Conservation (phyloP, 2,888 invertebrate species). For the Lottia gigantea region DNA sequence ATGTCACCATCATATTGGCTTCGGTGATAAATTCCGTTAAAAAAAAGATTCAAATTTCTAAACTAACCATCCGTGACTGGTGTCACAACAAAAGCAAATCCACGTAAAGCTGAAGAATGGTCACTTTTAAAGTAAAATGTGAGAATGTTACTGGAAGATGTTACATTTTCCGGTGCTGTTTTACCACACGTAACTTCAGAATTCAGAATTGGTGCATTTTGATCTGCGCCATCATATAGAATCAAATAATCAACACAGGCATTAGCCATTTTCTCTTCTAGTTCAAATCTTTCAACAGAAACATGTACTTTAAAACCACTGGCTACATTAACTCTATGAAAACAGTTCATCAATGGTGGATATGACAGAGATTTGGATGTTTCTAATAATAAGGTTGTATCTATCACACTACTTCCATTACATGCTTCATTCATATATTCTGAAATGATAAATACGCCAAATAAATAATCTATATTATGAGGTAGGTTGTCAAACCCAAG, state of each 20-base stretch:
- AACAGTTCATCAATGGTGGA: background rate
- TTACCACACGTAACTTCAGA: constrained; percentile 25
- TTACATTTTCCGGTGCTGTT: constrained; percentile 17
- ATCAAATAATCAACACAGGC: constrained; percentile 32
- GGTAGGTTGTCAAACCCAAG: too few species aligned
- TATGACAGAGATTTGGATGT: background rate
- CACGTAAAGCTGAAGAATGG: constrained; percentile 22
- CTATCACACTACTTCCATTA: background rate
- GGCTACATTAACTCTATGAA: background rate
- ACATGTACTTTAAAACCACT: background rate
- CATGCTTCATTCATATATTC: background rate
- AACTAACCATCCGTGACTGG: constrained; percentile 22
- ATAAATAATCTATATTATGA: too few species aligned
- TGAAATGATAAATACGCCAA: background rate
- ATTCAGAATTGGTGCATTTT: constrained; percentile 21
- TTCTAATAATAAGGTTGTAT: background rate
- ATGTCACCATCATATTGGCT: too few species aligned
- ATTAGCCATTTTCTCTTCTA: constrained; percentile 23
- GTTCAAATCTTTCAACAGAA: constrained; percentile 25
- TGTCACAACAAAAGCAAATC: constrained; percentile 29
- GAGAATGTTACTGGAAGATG: constrained; percentile 23
- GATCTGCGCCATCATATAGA: constrained; percentile 25
- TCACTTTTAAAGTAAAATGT: constrained; percentile 29
- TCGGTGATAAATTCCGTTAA: background rate
- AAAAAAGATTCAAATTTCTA: background rate